Evolutionary conservation across 1,140 invertebrate species (phyloP).

Genomic region (Bradynema listronoti): DNA sequence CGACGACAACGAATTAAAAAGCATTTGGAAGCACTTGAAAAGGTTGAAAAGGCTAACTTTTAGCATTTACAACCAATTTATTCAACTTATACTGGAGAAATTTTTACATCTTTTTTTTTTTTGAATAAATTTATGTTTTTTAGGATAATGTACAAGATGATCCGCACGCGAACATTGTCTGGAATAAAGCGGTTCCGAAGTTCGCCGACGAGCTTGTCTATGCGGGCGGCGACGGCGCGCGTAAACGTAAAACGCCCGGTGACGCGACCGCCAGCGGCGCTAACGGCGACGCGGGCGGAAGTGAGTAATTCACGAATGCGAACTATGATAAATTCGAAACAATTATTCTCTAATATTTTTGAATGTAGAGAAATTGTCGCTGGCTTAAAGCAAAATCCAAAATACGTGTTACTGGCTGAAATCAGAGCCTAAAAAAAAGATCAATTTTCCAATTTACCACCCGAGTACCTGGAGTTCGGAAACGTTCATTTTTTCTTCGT

Average conservation of each 20-base stretch:
- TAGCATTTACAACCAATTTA: neutral
- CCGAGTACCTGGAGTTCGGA: no score
- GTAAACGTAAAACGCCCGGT: constrained; percentile 10
- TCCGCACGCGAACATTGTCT: constrained; percentile 20
- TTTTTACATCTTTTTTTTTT: constrained; percentile 3
- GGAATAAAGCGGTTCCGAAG: constrained; percentile 25
- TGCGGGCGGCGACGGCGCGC: constrained; percentile 3
- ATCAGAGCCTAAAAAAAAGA: neutral
- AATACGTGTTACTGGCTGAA: no score
- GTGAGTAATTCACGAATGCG: constrained; percentile 3
- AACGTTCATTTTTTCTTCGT: no score
- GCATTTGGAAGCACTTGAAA: constrained; percentile 23
- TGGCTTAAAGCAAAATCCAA: neutral
- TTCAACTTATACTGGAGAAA: neutral
- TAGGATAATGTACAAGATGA: constrained; percentile 31
- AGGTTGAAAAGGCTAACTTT: constrained; percentile 4
- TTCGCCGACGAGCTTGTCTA: constrained; percentile 24
- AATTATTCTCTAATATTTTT: neutral
- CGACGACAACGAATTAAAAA: constrained; percentile 10
- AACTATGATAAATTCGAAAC: neutral
- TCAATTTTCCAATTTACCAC: no score
- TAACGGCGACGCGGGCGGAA: constrained; percentile 10
- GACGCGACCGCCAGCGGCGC: constrained; percentile 1
- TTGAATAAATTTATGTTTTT: neutral
- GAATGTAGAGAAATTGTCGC: neutral